phyloP scores from a whole-genome alignment of 2,113 vertebrate species.

The Nothobranchius furzeri region DNA sequence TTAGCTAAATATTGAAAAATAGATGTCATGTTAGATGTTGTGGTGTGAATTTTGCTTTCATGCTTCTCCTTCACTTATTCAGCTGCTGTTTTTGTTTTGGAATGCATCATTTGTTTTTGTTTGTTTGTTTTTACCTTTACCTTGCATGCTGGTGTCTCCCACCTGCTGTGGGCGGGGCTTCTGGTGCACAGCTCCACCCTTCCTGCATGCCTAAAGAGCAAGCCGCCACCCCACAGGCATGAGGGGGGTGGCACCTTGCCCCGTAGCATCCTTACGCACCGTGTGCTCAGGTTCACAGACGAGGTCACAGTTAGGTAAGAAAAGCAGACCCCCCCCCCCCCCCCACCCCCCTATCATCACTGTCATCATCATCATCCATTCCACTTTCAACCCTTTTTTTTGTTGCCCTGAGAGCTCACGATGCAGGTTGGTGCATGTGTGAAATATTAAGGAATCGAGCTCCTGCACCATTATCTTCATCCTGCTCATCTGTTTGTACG shows the following conservation, averaged over 20 bases:
- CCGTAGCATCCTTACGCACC: conserved; percentile 80
- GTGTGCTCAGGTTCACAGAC: conserved; percentile 84
- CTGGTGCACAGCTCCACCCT: conserved; percentile 84
- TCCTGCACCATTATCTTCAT: conserved; percentile 5
- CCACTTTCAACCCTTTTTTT: not conserved
- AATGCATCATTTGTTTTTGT: conserved; percentile 55
- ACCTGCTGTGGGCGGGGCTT: conserved; percentile 38
- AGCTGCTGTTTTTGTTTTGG: conserved; percentile 14
- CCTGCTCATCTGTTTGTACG: not conserved
- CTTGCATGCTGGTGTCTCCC: conserved; percentile 49
- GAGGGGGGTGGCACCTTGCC: conserved; percentile 81
- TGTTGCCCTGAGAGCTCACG: not conserved
- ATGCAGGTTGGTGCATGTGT: too few species aligned
- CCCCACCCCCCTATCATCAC: not conserved
- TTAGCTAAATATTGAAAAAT: too few species aligned
- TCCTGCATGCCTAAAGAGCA: conserved; percentile 88
- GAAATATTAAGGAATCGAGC: conserved; percentile 2
- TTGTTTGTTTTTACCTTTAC: conserved; percentile 25
- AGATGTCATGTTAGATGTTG: not conserved
- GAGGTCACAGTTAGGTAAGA: conserved; percentile 87
- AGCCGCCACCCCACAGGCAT: conserved; percentile 78
- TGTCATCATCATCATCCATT: not conserved
- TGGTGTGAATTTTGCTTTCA: not conserved
- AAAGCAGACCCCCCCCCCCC: not conserved
- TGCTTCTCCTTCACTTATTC: not conserved